phyloP scores from a whole-genome alignment of 37 sponge, comb jelly and placozoan species.

The Geodia barretti region DNA sequence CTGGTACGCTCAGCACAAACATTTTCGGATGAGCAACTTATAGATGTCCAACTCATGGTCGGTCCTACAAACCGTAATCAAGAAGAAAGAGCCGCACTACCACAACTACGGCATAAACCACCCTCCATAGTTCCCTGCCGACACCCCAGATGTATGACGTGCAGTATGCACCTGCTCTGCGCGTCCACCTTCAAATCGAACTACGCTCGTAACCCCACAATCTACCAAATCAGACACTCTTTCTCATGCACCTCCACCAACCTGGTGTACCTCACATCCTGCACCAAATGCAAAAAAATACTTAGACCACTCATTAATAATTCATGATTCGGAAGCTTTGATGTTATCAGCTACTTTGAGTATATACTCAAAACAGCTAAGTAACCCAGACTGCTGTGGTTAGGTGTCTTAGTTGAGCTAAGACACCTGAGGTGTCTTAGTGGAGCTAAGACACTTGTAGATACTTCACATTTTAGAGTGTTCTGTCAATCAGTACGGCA shows the following conservation, averaged over 20 bases:
- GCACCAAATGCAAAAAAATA: conserved; percentile 33
- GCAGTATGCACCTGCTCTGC: conserved; percentile 14
- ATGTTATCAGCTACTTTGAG: too few species aligned
- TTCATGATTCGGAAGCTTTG: too few species aligned
- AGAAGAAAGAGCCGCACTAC: neutral
- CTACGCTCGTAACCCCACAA: neutral
- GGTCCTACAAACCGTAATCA: neutral
- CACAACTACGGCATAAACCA: neutral
- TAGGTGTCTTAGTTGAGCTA: too few species aligned
- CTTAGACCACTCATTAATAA: too few species aligned
- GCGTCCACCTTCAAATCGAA: neutral
- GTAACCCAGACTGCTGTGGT: too few species aligned
- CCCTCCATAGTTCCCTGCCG: neutral
- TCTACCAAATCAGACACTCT: conserved; percentile 12
- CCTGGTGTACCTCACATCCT: conserved; percentile 27
- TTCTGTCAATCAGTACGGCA: too few species aligned
- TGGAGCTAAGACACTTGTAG: too few species aligned
- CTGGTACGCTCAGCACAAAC: neutral
- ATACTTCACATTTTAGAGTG: too few species aligned
- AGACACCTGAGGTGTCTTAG: too few species aligned
- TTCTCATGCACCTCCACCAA: conserved; percentile 21
- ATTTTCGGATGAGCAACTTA: conserved; percentile 8
- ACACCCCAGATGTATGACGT: conserved; percentile 30
- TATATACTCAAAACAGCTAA: too few species aligned
- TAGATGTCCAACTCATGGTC: neutral